A percentile compares a stretch with the other conserved stretches of the same genome.
Evolutionary conservation across 92 coral and sea anemone genomes (phyloP).

Genomic region (Muricea muricata): DNA sequence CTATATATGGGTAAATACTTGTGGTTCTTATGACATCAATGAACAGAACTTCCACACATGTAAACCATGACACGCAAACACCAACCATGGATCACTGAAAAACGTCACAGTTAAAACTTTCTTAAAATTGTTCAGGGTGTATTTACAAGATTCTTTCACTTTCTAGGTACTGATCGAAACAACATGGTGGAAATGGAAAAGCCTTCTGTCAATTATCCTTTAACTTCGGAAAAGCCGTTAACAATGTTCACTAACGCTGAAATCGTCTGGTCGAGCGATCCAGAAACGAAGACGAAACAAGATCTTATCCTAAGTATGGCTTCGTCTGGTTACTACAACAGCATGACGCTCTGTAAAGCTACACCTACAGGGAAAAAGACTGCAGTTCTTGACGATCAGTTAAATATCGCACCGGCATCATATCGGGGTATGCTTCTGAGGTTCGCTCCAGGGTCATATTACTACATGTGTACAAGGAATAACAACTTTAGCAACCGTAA

Average conservation of each 20-base stretch:
- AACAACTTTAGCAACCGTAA: conserved; percentile 97
- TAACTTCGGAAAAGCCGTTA: conserved; percentile 76
- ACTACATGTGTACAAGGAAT: too few relatives aligned
- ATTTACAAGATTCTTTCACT: too few relatives aligned
- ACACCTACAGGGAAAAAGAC: too few relatives aligned
- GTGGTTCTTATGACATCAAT: too few relatives aligned
- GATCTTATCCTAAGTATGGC: conserved; percentile 84
- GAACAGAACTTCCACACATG: too few relatives aligned
- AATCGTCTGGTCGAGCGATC: conserved; percentile 74
- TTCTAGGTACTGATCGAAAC: conserved; percentile 85
- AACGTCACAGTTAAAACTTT: too few relatives aligned
- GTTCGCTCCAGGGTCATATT: too few relatives aligned
- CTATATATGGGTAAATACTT: too few relatives aligned
- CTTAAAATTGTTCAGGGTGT: too few relatives aligned
- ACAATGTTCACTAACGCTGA: conserved; percentile 52
- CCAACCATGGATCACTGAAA: too few relatives aligned
- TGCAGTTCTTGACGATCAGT: conserved; percentile 69
- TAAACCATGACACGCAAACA: neutral
- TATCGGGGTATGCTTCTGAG: too few relatives aligned
- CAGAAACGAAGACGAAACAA: conserved; percentile 62
- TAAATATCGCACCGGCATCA: too few relatives aligned
- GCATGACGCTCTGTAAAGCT: neutral
- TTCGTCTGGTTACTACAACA: conserved; percentile 69
- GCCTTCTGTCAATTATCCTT: conserved; percentile 83
- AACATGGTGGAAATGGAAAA: conserved; percentile 86